Percentiles rank a stretch among this genome's conserved stretches.
These are phyloP conservation scores for Spheniscus humboldti DNA, from an alignment of 2,797 vertebrate species.

Conservation along the genomic window DNA sequence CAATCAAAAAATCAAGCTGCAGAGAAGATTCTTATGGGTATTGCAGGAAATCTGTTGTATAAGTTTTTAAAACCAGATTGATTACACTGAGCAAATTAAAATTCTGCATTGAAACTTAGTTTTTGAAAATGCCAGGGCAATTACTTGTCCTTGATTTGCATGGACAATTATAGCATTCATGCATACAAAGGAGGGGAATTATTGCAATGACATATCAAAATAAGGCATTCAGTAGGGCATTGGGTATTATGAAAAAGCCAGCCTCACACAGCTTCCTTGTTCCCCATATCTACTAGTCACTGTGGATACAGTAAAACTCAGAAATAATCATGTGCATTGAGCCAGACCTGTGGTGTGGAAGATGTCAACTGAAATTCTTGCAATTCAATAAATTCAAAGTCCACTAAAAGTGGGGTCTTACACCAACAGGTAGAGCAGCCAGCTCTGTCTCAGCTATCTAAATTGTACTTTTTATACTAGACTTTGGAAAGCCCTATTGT, in stretches of 20 bases:
- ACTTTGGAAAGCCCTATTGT: not conserved
- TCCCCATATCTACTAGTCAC: not conserved
- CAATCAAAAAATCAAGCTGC: not conserved
- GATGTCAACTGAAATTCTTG: not conserved
- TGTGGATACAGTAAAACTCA: not conserved
- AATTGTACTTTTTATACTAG: not conserved
- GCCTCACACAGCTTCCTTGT: not conserved
- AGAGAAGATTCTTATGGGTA: not conserved
- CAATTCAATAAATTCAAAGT: not conserved
- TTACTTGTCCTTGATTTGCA: not conserved
- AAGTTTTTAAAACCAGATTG: not conserved
- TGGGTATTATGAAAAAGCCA: not conserved
- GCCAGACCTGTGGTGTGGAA: not conserved
- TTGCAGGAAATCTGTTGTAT: not conserved
- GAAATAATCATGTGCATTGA: not conserved
- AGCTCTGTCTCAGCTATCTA: not conserved
- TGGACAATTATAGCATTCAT: not conserved
- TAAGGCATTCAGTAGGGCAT: not conserved
- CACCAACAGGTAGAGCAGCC: not conserved
- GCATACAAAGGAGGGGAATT: not conserved
- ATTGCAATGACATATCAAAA: not conserved
- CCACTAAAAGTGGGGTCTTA: not conserved
- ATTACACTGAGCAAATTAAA: not conserved
- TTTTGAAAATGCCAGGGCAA: not conserved
- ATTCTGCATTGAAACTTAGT: not conserved